These are phyloP conservation scores for Urechis unicinctus DNA, from an alignment of 2,888 invertebrate species.

Conservation along the genomic window DNA sequence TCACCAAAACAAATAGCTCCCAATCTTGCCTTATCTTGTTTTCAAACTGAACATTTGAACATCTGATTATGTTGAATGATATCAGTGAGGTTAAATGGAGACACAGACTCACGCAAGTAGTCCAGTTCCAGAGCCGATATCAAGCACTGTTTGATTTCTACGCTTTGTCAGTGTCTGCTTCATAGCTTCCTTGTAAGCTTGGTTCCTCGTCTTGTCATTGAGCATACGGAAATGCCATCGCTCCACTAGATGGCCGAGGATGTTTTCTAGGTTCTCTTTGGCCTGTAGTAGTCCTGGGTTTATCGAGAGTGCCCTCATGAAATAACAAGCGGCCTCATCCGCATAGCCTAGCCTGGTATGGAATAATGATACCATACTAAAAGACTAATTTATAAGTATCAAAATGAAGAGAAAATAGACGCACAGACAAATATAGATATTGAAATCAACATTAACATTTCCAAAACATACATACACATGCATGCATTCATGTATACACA, in stretches of 20 bases:
- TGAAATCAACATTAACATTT: background rate
- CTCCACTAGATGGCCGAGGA: slow-evolving; percentile 65
- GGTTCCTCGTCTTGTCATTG: slow-evolving; percentile 67
- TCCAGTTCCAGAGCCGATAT: slow-evolving; percentile 74
- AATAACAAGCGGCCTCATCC: slow-evolving; percentile 58
- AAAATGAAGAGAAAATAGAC: background rate
- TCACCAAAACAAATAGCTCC: background rate
- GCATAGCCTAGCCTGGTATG: slow-evolving; percentile 56
- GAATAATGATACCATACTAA: background rate
- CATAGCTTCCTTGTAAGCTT: slow-evolving; percentile 63
- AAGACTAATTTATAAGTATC: background rate
- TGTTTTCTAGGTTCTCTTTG: slow-evolving; percentile 64
- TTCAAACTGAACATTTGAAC: no score
- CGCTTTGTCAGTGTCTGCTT: slow-evolving; percentile 52
- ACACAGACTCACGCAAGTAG: slow-evolving; percentile 55
- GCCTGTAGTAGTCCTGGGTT: slow-evolving; percentile 58
- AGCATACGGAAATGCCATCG: slow-evolving; percentile 80
- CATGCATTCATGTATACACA: no score
- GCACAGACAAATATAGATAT: background rate
- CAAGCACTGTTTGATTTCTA: slow-evolving; percentile 60
- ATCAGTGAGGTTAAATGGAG: background rate
- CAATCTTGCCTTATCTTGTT: background rate
- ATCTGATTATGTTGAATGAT: background rate
- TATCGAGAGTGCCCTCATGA: slow-evolving; percentile 55
- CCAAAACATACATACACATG: no score